Conservation (phyloP, 2,797 vertebrate genomes). For the Arvicola amphibius region DNA sequence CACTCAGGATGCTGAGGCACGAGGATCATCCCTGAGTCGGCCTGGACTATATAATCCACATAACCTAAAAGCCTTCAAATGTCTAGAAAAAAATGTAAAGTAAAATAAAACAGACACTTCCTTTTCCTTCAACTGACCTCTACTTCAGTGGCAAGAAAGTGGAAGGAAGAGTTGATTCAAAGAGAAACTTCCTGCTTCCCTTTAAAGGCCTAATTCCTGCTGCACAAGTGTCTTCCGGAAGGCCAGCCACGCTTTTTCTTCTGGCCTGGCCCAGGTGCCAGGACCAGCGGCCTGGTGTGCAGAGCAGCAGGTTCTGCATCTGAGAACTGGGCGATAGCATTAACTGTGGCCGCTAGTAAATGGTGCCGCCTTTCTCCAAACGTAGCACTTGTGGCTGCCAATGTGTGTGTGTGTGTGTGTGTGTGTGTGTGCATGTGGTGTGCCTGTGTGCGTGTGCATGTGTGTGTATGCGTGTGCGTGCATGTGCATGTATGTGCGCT, state of each 20-base stretch:
- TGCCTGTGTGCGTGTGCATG: too few relatives aligned
- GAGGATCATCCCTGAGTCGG: background rate
- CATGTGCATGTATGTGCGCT: fast-evolving
- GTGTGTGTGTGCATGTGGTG: too few relatives aligned
- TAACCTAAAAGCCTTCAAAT: background rate
- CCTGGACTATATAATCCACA: background rate
- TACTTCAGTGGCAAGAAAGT: background rate
- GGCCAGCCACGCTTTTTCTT: background rate
- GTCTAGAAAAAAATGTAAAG: background rate
- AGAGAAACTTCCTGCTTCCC: conserved; percentile 29
- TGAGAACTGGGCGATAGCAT: background rate
- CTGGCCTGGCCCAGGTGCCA: background rate
- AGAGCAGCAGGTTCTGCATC: background rate
- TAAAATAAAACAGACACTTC: background rate
- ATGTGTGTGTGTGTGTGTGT: background rate
- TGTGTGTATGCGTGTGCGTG: background rate
- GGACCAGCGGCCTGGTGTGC: background rate
- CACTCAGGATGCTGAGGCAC: background rate
- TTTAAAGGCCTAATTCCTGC: background rate
- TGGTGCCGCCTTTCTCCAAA: background rate
- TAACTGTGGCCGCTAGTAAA: too few relatives aligned
- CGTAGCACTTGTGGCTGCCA: too few relatives aligned
- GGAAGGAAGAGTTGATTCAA: conserved; percentile 54
- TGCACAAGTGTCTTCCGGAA: background rate
- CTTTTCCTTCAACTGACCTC: background rate